These are phyloP conservation scores for Allobates femoralis DNA, from an alignment of 2,797 vertebrate species.

Conservation along the genomic window DNA sequence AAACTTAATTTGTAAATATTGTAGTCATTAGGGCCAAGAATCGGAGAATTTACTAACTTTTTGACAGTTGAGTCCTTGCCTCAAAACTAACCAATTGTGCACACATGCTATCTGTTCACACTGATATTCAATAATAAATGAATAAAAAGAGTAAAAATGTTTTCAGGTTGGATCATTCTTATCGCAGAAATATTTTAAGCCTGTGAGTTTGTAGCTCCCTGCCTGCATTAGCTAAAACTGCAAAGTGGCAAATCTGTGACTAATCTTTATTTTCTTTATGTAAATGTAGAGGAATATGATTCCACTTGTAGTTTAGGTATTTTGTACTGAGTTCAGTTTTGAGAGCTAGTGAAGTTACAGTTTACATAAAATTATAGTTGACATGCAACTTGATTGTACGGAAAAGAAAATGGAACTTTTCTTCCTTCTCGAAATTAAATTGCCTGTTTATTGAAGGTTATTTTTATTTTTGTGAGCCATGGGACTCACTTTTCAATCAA, in stretches of 20 bases:
- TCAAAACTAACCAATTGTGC: too few species aligned
- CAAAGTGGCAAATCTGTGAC: not conserved
- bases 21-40: too few species aligned
- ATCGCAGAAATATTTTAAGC: not conserved
- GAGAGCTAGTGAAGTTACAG: conserved; percentile 1
- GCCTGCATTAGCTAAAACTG: not conserved
- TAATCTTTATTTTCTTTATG: not conserved
- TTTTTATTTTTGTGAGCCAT: conserved; percentile 6
- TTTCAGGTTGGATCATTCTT: not conserved
- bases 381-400: not conserved
- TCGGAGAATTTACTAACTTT: too few species aligned
- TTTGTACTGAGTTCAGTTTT: not conserved
- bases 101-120: too few species aligned
- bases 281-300: not conserved
- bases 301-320: not conserved
- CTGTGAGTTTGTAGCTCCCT: not conserved
- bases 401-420: conserved; percentile 8
- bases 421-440: not conserved
- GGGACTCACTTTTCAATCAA: conserved; percentile 14
- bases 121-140: too few species aligned
- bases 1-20: too few species aligned
- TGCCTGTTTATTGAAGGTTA: conserved; percentile 5
- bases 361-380: conserved; percentile 17
- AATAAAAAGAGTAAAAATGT: not conserved
- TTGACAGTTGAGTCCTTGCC: too few species aligned